Percentiles rank a stretch among this genome's conserved stretches.
phyloP scores from a whole-genome alignment of 2,113 vertebrate genomes.

The Scolopax mira region DNA sequence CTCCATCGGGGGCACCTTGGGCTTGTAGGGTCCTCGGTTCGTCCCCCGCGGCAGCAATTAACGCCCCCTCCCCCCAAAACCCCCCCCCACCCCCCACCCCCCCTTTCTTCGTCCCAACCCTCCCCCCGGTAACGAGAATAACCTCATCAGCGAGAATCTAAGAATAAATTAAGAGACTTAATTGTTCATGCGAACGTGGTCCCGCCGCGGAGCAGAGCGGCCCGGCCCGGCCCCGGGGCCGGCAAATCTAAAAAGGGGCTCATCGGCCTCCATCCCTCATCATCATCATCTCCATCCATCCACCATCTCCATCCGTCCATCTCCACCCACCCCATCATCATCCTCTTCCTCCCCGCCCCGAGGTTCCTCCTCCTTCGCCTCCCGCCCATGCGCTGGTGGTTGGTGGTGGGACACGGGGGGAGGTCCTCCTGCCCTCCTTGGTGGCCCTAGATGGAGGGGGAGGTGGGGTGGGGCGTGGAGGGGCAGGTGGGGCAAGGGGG shows the following conservation, averaged over 20 bases:
- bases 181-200: conserved; percentile 78
- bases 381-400: not conserved
- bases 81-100: too few relatives aligned
- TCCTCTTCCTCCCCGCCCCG: too few relatives aligned
- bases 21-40: too few relatives aligned
- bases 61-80: too few relatives aligned
- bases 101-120: too few relatives aligned
- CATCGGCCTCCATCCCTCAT: not conserved
- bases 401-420: too few relatives aligned
- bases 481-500: not conserved
- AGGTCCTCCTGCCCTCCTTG: not conserved
- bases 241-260: conserved; percentile 46
- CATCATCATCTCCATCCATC: too few relatives aligned
- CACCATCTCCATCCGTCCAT: too few relatives aligned
- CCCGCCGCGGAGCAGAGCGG: not conserved
- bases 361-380: not conserved
- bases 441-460: not conserved
- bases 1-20: too few relatives aligned
- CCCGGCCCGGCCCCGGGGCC: not conserved
- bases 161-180: conserved; percentile 73
- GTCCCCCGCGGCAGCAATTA: too few relatives aligned
- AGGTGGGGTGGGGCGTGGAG: not conserved
- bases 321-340: not conserved
- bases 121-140: conserved; percentile 18
- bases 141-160: conserved; percentile 32